phyloP scores from a whole-genome alignment of 2,888 invertebrate species.

The Leptopilina syphax region DNA sequence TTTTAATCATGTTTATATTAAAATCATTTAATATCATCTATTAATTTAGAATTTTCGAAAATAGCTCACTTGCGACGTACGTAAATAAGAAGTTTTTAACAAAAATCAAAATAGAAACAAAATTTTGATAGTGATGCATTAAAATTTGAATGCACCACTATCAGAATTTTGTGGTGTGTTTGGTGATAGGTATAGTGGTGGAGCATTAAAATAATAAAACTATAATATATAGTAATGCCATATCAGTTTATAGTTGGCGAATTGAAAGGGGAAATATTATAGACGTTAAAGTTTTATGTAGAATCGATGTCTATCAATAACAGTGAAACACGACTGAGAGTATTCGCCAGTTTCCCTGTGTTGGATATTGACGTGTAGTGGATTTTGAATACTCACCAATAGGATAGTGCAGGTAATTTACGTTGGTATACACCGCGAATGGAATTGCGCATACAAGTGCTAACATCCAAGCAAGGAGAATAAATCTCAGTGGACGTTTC shows the following conservation, averaged over 20 bases:
- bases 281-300: neutral
- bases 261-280: neutral
- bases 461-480: constrained; percentile 86
- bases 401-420: constrained; percentile 86
- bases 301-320: neutral
- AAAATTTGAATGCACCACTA: no score
- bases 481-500: constrained; percentile 87
- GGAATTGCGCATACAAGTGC: constrained; percentile 87
- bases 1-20: no score
- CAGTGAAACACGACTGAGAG: neutral
- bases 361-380: constrained; percentile 17
- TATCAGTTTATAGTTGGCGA: neutral
- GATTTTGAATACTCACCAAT: constrained; percentile 77
- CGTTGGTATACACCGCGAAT: constrained; percentile 85
- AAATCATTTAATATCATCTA: no score
- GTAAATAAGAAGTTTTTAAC: no score
- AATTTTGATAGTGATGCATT: no score
- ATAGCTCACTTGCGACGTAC: no score
- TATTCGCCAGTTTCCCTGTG: neutral
- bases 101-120: no score
- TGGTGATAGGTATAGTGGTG: no score
- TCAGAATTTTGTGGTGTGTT: no score
- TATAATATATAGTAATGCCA: neutral
- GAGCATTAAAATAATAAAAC: no score
- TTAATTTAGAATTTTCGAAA: neutral